Conservation (phyloP, 2,797 vertebrate species). For the Sternotherus odoratus region DNA sequence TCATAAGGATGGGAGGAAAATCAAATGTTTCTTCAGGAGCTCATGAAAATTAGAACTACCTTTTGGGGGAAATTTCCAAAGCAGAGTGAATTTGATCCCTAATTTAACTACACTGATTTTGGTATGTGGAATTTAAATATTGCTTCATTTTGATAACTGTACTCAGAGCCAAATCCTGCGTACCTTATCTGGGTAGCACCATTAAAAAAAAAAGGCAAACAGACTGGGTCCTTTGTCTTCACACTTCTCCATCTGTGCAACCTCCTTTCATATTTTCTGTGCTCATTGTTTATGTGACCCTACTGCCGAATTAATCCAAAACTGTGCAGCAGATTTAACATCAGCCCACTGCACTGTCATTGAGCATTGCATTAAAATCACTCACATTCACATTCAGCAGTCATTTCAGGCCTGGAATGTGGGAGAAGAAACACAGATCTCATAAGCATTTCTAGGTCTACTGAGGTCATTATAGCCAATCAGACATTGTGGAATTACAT, state of each 20-base stretch:
- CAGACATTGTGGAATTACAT: not conserved
- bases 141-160: not conserved
- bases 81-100: not conserved
- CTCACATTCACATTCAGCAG: not conserved
- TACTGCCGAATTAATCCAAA: not conserved
- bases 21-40: not conserved
- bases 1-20: not conserved
- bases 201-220: rapidly evolving
- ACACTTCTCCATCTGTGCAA: not conserved
- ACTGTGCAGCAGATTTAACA: not conserved
- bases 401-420: not conserved
- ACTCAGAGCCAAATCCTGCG: not conserved
- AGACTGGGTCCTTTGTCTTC: not conserved
- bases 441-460: not conserved
- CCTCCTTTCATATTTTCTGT: not conserved
- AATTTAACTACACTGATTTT: not conserved
- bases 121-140: not conserved
- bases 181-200: not conserved
- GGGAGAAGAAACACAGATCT: not conserved
- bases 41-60: rapidly evolving
- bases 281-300: rapidly evolving
- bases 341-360: not conserved
- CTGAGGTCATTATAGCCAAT: not conserved
- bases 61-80: not conserved
- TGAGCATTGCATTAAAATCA: not conserved